Evolutionary conservation across 2,888 invertebrate species (phyloP).

Genomic region (Anarsia innoxiella): DNA sequence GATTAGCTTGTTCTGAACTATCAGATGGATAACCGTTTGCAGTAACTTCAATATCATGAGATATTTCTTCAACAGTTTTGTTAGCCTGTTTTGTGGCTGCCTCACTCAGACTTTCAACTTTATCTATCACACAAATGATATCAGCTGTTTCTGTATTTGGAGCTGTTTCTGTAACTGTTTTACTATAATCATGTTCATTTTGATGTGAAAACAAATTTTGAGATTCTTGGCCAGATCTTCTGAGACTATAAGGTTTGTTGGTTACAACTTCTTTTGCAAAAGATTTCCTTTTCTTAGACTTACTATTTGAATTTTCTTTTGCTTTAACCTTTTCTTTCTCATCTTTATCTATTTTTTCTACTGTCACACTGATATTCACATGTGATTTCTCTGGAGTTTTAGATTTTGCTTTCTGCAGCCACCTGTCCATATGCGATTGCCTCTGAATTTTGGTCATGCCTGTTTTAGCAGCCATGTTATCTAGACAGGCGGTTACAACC

Average conservation of each 20-base stretch:
- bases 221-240: constrained; percentile 39
- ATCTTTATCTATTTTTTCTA: constrained; percentile 17
- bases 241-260: constrained; percentile 35
- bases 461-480: constrained; percentile 67
- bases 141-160: background rate
- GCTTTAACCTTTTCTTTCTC: constrained; percentile 13
- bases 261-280: constrained; percentile 20
- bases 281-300: constrained; percentile 27
- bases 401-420: constrained; percentile 69
- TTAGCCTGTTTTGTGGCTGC: too few relatives aligned
- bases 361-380: constrained; percentile 22
- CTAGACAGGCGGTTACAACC: constrained; percentile 64
- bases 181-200: constrained; percentile 43
- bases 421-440: constrained; percentile 70
- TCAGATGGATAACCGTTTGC: too few relatives aligned
- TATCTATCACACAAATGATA: constrained; percentile 24
- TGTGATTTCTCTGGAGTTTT: constrained; percentile 64
- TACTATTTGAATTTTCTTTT: constrained; percentile 10
- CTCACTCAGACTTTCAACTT: constrained; percentile 24
- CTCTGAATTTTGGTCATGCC: constrained; percentile 65
- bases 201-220: constrained; percentile 28
- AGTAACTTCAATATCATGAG: too few relatives aligned
- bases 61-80: too few relatives aligned
- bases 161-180: background rate
- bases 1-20: too few relatives aligned